A percentile compares a stretch with the other conserved stretches of the same genome.
These are phyloP conservation scores for Porites lobata DNA, from an alignment of 92 coral and sea anemone genomes.

Conservation along the genomic window DNA sequence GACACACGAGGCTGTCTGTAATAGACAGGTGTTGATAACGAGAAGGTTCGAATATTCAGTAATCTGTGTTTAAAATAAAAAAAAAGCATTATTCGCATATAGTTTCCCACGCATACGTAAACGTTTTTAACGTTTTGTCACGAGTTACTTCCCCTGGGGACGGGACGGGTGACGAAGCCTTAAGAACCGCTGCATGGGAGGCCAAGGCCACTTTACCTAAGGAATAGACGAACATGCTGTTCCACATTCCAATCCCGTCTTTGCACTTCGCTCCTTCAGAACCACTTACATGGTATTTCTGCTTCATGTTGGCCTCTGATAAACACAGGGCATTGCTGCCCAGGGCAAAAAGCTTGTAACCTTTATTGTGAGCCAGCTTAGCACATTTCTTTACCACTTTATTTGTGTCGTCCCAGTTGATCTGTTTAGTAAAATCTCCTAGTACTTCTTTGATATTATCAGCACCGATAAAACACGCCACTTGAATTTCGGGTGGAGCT, in stretches of 20 bases:
- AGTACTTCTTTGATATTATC: constrained; percentile 26
- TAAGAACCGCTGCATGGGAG: too few species aligned
- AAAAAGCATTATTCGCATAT: too few species aligned
- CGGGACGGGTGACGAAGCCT: too few species aligned
- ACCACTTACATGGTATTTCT: constrained; percentile 12
- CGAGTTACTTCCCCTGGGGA: too few species aligned
- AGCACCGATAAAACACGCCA: constrained; percentile 42
- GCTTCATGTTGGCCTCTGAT: constrained; percentile 23
- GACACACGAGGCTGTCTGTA: too few species aligned
- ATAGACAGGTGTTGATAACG: too few species aligned
- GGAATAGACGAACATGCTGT: constrained; percentile 57
- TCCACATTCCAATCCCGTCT: constrained; percentile 60
- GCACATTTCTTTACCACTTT: constrained; percentile 53
- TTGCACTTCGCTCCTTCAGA: constrained; percentile 3
- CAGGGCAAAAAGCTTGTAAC: constrained; percentile 61
- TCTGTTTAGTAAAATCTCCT: constrained; percentile 34
- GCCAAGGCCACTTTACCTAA: constrained; percentile 38
- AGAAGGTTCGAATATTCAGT: too few species aligned
- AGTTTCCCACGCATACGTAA: too few species aligned
- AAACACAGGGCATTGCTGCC: constrained; percentile 37
- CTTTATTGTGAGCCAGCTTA: constrained; percentile 33
- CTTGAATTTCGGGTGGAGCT: constrained; percentile 46
- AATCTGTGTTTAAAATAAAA: too few species aligned
- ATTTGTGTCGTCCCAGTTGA: constrained; percentile 57
- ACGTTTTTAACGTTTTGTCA: too few species aligned